These are phyloP conservation scores for Pammene aurita DNA, from an alignment of 2,888 invertebrate species.

Conservation along the genomic window DNA sequence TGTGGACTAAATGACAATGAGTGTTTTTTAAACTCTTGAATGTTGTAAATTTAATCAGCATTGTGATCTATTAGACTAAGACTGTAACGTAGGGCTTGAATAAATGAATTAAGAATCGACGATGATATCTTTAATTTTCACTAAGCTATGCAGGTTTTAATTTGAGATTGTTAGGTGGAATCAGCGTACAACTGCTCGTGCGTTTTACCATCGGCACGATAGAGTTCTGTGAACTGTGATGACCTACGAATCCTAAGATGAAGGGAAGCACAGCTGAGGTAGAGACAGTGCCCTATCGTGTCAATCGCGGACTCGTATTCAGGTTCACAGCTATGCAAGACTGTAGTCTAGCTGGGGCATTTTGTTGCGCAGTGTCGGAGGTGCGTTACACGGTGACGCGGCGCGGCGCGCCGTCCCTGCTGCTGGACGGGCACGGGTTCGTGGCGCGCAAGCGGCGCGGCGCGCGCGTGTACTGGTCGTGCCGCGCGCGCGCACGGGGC, in stretches of 20 bases:
- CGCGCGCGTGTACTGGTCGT: conserved; percentile 75
- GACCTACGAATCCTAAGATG: background rate
- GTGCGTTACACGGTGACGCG: conserved; percentile 74
- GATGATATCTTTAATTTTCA: background rate
- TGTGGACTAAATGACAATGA: no score
- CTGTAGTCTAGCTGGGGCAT: background rate
- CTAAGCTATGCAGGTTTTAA: background rate
- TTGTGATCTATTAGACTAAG: conserved; percentile 57
- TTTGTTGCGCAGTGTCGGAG: conserved; percentile 48
- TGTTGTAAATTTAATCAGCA: conserved; percentile 42
- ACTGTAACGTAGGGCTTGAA: conserved; percentile 50
- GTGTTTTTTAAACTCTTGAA: conserved; percentile 8
- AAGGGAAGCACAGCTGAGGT: background rate
- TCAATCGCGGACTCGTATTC: background rate
- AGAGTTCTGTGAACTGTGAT: background rate
- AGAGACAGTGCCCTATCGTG: background rate
- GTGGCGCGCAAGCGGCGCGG: conserved; percentile 75
- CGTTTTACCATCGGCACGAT: background rate
- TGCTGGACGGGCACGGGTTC: conserved; percentile 69
- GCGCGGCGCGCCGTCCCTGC: conserved; percentile 73
- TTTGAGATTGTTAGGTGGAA: background rate
- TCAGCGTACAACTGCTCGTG: background rate
- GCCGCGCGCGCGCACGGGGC: conserved; percentile 64
- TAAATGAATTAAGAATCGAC: conserved; percentile 45
- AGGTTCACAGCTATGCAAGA: background rate